Conservation (phyloP, 1,140 invertebrate genomes). For the Hestina assimilis region DNA sequence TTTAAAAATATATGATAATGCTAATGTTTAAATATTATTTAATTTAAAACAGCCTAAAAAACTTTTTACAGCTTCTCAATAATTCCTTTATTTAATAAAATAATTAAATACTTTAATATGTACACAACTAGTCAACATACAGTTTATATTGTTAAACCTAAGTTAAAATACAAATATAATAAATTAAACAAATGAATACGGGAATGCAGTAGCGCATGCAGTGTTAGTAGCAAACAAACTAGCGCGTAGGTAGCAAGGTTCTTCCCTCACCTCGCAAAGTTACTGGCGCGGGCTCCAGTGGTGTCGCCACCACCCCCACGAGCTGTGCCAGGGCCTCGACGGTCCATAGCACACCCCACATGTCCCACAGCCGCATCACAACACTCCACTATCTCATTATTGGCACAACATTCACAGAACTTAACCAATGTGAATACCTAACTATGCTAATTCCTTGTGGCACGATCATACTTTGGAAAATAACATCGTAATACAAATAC, state of each 20-base stretch:
- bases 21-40: no score
- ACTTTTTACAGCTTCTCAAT: no score
- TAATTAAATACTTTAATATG: no score
- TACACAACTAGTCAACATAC: no score
- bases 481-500: constrained; percentile 56
- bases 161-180: background rate
- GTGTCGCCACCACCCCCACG: constrained; percentile 50
- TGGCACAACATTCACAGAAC: constrained; percentile 75
- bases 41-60: no score
- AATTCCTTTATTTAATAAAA: no score
- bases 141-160: background rate
- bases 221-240: constrained; percentile 33
- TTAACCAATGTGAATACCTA: constrained; percentile 73
- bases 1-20: no score
- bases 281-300: constrained; percentile 59
- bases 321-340: constrained; percentile 59
- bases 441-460: constrained; percentile 73
- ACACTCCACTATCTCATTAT: constrained; percentile 77
- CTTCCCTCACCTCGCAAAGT: constrained; percentile 64
- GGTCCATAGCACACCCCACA: constrained; percentile 70
- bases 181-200: constrained; percentile 3
- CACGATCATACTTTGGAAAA: constrained; percentile 74
- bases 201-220: constrained; percentile 41
- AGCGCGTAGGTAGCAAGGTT: constrained; percentile 55
- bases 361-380: constrained; percentile 77